Conservation (phyloP, 2,888 invertebrate species). For the Hyles lineata region DNA sequence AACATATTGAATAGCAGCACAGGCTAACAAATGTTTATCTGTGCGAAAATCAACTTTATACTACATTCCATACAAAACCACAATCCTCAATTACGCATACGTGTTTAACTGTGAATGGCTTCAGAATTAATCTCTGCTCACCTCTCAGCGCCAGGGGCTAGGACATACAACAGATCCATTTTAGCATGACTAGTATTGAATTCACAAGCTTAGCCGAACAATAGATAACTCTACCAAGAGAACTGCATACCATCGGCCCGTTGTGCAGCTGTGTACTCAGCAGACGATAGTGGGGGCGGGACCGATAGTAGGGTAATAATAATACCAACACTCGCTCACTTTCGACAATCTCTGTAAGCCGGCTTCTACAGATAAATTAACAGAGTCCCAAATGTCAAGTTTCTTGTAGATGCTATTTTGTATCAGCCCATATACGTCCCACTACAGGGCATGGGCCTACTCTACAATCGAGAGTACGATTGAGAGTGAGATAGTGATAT, state of each 20-base stretch:
- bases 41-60: not conserved
- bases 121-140: constrained; percentile 8
- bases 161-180: constrained; percentile 19
- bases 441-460: too few relatives aligned
- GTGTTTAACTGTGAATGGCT: not conserved
- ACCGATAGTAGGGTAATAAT: not conserved
- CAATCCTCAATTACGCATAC: not conserved
- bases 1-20: not conserved
- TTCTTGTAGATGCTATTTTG: too few relatives aligned
- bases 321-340: too few relatives aligned
- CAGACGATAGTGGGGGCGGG: not conserved
- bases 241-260: constrained; percentile 10
- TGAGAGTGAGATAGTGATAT: too few relatives aligned
- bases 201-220: constrained; percentile 19
- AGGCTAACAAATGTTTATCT: not conserved
- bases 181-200: constrained; percentile 23
- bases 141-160: not conserved
- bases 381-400: too few relatives aligned
- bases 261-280: not conserved
- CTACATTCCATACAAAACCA: not conserved
- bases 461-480: too few relatives aligned
- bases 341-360: too few relatives aligned
- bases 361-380: too few relatives aligned
- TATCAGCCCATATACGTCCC: too few relatives aligned
- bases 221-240: constrained; percentile 17